phyloP scores from a whole-genome alignment of 2,888 invertebrate genomes.

The Tethea ocularis region DNA sequence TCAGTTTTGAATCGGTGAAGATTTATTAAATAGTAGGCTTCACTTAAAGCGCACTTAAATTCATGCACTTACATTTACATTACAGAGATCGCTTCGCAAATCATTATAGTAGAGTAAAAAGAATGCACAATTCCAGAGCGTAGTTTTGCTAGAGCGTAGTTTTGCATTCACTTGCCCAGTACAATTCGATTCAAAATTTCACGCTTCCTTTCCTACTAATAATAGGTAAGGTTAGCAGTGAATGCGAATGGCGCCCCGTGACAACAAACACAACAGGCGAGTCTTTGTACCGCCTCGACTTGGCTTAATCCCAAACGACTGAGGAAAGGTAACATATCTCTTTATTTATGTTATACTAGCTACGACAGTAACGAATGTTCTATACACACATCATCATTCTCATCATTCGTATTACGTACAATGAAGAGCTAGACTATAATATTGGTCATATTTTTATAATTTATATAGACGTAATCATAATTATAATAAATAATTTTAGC shows the following conservation, averaged over 20 bases:
- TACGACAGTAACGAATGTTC: constrained; percentile 62
- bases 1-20: constrained; percentile 19
- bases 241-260: constrained; percentile 54
- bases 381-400: constrained; percentile 25
- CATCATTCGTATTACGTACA: constrained; percentile 32
- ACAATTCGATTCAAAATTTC: constrained; percentile 49
- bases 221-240: constrained; percentile 42
- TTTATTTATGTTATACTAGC: constrained; percentile 68
- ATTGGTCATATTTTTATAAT: constrained; percentile 25
- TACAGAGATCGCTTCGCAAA: constrained; percentile 3
- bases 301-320: constrained; percentile 74
- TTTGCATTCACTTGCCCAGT: constrained; percentile 11
- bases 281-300: constrained; percentile 65
- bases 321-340: constrained; percentile 67
- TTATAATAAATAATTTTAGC: too few species aligned
- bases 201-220: constrained; percentile 52
- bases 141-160: constrained; percentile 5
- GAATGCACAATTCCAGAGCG: too few species aligned
- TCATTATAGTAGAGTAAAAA: constrained; percentile 5
- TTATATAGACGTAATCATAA: too few species aligned
- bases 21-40: constrained; percentile 8
- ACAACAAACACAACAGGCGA: constrained; percentile 50
- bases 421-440: constrained; percentile 31
- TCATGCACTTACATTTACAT: constrained; percentile 8
- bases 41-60: constrained; percentile 10